phyloP scores from a whole-genome alignment of 2,797 vertebrate genomes.

The Microctenopoma steveboyesi region DNA sequence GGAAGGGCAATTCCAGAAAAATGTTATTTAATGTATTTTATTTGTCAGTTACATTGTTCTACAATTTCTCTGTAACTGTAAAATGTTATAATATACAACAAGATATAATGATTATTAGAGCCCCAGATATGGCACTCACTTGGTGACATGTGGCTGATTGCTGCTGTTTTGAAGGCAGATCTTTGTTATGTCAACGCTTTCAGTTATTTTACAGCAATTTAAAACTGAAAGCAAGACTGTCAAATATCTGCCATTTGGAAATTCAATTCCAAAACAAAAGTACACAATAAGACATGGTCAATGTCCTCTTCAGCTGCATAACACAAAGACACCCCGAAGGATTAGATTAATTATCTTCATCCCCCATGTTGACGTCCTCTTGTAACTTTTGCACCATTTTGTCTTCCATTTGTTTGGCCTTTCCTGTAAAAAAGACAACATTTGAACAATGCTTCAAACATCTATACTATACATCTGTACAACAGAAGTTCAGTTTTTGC shows the following conservation, averaged over 20 bases:
- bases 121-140: neutral
- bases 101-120: slow-evolving; percentile 15
- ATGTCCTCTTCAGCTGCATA: slow-evolving; percentile 7
- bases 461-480: too few species aligned
- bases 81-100: slow-evolving; percentile 14
- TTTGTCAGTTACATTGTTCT: neutral
- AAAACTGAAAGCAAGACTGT: slow-evolving; percentile 17
- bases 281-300: slow-evolving; percentile 28
- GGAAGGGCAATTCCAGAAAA: neutral
- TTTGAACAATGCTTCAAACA: neutral
- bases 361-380: slow-evolving; percentile 92
- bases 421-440: slow-evolving; percentile 78
- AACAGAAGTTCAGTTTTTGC: too few species aligned
- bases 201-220: slow-evolving; percentile 1
- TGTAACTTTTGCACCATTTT: slow-evolving; percentile 96
- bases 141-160: neutral
- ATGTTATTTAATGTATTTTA: neutral
- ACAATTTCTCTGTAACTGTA: slow-evolving; percentile 18
- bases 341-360: slow-evolving; percentile 62
- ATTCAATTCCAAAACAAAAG: slow-evolving; percentile 32
- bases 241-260: slow-evolving; percentile 17
- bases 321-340: neutral
- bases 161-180: neutral
- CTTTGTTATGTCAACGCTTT: slow-evolving; percentile 1
- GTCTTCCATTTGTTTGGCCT: slow-evolving; percentile 91